Conservation (phyloP, 2,797 vertebrate genomes). For the Propithecus deckenii region DNA sequence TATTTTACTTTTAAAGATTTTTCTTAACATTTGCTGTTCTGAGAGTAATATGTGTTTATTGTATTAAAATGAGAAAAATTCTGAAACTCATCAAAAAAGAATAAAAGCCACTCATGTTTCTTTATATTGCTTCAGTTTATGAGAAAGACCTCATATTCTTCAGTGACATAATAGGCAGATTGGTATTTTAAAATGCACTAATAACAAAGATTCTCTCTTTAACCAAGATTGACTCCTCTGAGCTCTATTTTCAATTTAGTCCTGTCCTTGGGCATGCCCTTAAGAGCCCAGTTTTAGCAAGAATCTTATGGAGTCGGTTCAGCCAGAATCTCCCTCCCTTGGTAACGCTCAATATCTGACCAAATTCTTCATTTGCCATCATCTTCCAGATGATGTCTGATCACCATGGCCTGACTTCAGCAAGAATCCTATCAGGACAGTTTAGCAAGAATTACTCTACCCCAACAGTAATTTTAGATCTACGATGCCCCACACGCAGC, state of each 20-base stretch:
- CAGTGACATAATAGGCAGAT: background rate
- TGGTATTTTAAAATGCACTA: background rate
- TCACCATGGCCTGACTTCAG: background rate
- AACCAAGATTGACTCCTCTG: background rate
- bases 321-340: background rate
- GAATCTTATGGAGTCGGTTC: background rate
- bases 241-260: background rate
- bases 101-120: background rate
- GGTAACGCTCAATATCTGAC: background rate
- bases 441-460: background rate
- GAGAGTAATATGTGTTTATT: background rate
- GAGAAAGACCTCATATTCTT: background rate
- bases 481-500: accelerated
- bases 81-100: background rate
- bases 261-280: background rate
- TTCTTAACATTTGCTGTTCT: background rate
- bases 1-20: background rate
- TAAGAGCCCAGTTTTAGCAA: background rate
- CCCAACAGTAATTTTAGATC: background rate
- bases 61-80: background rate
- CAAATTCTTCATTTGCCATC: background rate
- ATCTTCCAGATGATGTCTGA: background rate
- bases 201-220: background rate
- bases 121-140: background rate
- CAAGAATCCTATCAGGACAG: background rate